A percentile compares a stretch with the other conserved stretches of the same genome.
These are phyloP conservation scores for Amiota mariae DNA, from an alignment of 2,888 invertebrate genomes.

Conservation along the genomic window DNA sequence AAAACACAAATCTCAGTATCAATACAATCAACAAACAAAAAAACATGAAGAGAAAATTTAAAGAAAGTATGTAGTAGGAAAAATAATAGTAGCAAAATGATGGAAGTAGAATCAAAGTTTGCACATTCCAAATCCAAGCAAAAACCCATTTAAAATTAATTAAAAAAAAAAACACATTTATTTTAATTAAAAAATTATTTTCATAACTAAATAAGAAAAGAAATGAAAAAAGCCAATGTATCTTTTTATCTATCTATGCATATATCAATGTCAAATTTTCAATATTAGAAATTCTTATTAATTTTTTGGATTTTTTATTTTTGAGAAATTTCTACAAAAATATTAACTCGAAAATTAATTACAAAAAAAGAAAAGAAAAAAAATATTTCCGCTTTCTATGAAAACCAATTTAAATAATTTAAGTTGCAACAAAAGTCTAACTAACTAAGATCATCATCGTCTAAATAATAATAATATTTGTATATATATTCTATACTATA, in stretches of 20 bases:
- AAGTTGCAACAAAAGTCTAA: slow-evolving; percentile 9
- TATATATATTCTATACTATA: slow-evolving; percentile 25
- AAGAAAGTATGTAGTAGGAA: too few species aligned
- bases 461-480: slow-evolving; percentile 40
- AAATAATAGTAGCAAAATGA: background rate
- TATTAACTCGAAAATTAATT: background rate
- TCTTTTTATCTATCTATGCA: slow-evolving; percentile 41
- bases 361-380: too few species aligned
- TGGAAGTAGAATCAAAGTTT: too few species aligned
- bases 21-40: background rate
- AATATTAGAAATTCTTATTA: slow-evolving; percentile 31
- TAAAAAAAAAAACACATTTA: too few species aligned
- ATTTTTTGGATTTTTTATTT: background rate
- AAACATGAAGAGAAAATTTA: background rate
- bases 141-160: background rate
- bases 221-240: background rate
- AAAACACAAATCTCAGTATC: slow-evolving; percentile 17
- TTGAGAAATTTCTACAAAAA: background rate
- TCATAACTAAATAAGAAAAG: too few species aligned
- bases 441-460: background rate
- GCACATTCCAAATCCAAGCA: background rate
- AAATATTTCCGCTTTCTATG: background rate
- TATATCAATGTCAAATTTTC: slow-evolving; percentile 54
- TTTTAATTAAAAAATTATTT: too few species aligned
- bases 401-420: slow-evolving; percentile 7